Evolutionary conservation across 1,140 invertebrate species (phyloP).

Genomic region (Drosophila pseudoobscura): DNA sequence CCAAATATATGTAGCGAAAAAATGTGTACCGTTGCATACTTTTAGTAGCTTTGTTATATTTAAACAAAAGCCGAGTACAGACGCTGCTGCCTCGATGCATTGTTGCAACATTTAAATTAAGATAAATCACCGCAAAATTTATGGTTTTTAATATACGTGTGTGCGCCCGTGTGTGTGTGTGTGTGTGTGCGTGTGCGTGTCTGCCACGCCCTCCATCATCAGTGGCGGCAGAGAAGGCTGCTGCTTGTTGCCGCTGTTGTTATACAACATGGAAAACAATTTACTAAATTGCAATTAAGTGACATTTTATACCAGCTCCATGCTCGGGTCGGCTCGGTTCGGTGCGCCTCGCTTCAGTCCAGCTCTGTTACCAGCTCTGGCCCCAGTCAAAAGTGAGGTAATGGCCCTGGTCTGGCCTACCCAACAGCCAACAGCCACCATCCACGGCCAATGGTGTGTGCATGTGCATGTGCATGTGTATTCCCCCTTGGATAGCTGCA

Average conservation of each 20-base stretch:
- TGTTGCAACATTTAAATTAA: conserved; percentile 83
- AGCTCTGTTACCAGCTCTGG: not conserved
- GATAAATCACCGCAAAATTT: conserved; percentile 83
- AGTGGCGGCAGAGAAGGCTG: not conserved
- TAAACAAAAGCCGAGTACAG: conserved; percentile 66
- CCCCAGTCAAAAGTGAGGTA: conserved; percentile 26
- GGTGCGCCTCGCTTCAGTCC: conserved; percentile 6
- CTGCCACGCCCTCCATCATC: conserved; percentile 27
- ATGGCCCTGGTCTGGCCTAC: conserved; percentile 33
- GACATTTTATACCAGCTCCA: conserved; percentile 75
- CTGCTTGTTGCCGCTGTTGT: conserved; percentile 75
- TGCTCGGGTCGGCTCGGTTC: conserved; percentile 8
- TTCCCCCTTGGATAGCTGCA: conserved; percentile 22
- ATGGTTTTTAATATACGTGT: conserved; percentile 80
- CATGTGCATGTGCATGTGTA: not conserved
- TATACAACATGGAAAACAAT: conserved; percentile 82
- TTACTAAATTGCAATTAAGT: conserved; percentile 83
- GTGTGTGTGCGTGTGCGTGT: conserved; percentile 3
- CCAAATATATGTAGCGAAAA: conserved; percentile 23
- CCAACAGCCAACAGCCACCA: conserved; percentile 1
- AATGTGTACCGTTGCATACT: conserved; percentile 68
- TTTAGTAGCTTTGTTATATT: conserved; percentile 80
- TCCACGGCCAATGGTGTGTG: not conserved
- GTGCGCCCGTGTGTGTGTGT: not conserved
- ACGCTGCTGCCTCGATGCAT: conserved; percentile 59